Percentiles rank a stretch among this genome's conserved stretches.
phyloP scores from a whole-genome alignment of 2,888 invertebrate genomes.

The Eupeodes latifasciatus region DNA sequence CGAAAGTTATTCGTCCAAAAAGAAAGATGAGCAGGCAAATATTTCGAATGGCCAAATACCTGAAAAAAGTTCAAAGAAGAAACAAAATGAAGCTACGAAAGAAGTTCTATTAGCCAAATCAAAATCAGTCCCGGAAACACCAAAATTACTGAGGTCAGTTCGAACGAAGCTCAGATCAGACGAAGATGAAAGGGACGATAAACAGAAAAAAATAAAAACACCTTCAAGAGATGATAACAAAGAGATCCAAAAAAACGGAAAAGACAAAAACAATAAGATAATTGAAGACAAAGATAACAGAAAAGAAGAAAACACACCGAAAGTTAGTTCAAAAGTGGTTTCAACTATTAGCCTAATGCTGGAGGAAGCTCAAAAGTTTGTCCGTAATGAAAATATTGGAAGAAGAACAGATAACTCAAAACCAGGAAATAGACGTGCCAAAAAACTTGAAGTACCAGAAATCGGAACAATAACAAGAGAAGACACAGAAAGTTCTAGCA shows the following conservation, averaged over 20 bases:
- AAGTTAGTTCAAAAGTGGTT: not conserved
- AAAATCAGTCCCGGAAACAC: not conserved
- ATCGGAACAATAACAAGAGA: not conserved
- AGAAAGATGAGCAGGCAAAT: not conserved
- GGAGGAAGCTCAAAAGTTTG: conserved; percentile 57
- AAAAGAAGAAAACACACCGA: not conserved
- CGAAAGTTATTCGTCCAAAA: not conserved
- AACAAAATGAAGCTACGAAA: not conserved
- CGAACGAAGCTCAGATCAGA: not conserved
- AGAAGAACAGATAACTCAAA: not conserved
- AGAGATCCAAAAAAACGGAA: not conserved
- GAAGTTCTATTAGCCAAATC: not conserved
- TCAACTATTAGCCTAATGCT: conserved; percentile 15
- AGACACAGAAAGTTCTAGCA: not conserved
- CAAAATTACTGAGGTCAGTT: not conserved
- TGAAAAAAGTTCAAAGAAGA: conserved; percentile 23
- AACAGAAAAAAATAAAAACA: not conserved
- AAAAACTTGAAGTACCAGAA: not conserved
- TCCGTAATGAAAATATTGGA: conserved; percentile 15
- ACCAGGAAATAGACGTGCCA: not conserved
- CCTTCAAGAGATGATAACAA: not conserved
- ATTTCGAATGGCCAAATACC: not conserved
- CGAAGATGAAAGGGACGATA: not conserved
- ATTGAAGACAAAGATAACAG: not conserved
- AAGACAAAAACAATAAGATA: not conserved